Conservation (phyloP, 35 echinoderm and acorn worm species). For the Apostichopus californicus region DNA sequence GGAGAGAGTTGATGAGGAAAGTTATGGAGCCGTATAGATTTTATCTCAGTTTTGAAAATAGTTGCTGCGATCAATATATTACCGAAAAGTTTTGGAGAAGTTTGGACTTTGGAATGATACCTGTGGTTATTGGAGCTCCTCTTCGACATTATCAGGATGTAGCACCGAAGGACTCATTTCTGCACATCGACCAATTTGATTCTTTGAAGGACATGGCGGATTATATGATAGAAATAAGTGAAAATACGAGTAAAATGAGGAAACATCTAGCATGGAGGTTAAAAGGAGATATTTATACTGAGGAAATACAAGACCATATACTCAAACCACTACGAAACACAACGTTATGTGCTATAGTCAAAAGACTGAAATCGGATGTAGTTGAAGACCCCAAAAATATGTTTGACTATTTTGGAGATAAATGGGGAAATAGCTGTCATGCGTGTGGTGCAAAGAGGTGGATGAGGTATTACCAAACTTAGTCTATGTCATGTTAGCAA, state of each 20-base stretch:
- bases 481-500: too few relatives aligned
- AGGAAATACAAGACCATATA: slow-evolving; percentile 51
- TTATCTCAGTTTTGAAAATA: slow-evolving; percentile 55
- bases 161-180: slow-evolving; percentile 37
- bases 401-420: slow-evolving; percentile 29
- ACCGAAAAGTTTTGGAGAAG: slow-evolving; percentile 55
- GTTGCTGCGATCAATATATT: slow-evolving; percentile 48
- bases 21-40: slow-evolving; percentile 44
- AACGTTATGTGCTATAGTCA: slow-evolving; percentile 34
- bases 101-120: slow-evolving; percentile 52
- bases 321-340: slow-evolving; percentile 38
- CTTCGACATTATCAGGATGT: slow-evolving; percentile 24
- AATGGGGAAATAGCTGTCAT: slow-evolving; percentile 31
- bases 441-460: slow-evolving; percentile 26
- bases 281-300: slow-evolving; percentile 3
- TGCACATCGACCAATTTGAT: slow-evolving; percentile 49
- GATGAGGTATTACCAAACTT: slow-evolving; percentile 35
- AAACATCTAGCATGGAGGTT: slow-evolving; percentile 21
- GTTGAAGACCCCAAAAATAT: background rate
- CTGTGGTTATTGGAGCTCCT: slow-evolving; percentile 48
- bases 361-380: background rate
- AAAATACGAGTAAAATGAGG: slow-evolving; percentile 23
- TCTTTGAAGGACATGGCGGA: slow-evolving; percentile 43
- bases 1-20: slow-evolving; percentile 20
- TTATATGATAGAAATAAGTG: slow-evolving; percentile 12